phyloP scores from a whole-genome alignment of 2,888 invertebrate species.

The Macaria liturata region DNA sequence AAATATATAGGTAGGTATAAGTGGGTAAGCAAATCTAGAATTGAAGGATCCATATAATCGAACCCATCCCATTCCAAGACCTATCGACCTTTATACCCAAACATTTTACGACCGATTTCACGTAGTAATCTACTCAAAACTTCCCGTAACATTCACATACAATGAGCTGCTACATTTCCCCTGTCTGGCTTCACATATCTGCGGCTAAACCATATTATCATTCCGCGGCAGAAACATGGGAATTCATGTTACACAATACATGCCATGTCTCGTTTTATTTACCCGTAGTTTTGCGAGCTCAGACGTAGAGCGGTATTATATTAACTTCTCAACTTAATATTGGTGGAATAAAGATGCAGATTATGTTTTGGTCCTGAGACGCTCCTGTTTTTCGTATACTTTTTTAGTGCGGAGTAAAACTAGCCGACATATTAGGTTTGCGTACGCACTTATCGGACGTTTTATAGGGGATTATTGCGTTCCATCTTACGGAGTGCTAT shows the following conservation, averaged over 20 bases:
- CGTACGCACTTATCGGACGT: conserved; percentile 45
- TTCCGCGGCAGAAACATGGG: conserved; percentile 43
- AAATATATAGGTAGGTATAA: too few relatives aligned
- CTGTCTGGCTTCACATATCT: conserved; percentile 31
- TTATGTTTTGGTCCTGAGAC: conserved; percentile 47
- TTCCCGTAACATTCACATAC: conserved; percentile 1
- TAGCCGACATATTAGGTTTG: conserved; percentile 47
- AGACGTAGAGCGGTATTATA: conserved; percentile 54
- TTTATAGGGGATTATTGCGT: conserved; percentile 52
- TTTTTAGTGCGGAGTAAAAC: conserved; percentile 51
- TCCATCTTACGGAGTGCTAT: conserved; percentile 32
- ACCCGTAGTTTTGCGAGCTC: conserved; percentile 52
- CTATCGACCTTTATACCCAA: neutral
- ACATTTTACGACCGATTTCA: conserved; percentile 2
- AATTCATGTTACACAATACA: conserved; percentile 48
- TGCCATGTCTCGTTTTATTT: conserved; percentile 48
- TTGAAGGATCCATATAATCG: too few relatives aligned
- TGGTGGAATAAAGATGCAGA: conserved; percentile 51
- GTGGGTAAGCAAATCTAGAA: too few relatives aligned
- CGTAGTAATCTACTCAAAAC: conserved; percentile 10
- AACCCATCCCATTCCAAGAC: too few relatives aligned
- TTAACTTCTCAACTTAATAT: conserved; percentile 57
- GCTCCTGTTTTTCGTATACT: conserved; percentile 40
- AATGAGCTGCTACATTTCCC: conserved; percentile 12
- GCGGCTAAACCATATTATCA: conserved; percentile 38